These are phyloP conservation scores for Trachelus iudaicus DNA, from an alignment of 2,888 invertebrate species.

Conservation along the genomic window DNA sequence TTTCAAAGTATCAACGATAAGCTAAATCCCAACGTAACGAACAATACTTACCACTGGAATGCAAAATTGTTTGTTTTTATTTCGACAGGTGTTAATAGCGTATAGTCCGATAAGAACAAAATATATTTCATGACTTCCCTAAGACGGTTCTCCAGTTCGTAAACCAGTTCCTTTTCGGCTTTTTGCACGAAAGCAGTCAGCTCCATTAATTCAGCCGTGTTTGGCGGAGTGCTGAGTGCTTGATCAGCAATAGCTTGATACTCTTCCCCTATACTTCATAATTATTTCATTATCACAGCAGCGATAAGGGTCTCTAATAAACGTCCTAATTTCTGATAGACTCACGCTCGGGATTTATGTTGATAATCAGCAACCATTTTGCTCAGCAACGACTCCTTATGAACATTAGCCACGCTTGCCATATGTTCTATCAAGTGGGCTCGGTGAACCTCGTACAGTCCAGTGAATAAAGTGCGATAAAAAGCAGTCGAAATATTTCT, in stretches of 20 bases:
- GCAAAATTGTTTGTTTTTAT: conserved; percentile 89
- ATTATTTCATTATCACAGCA: background rate
- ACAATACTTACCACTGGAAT: conserved; percentile 77
- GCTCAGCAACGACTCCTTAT: conserved; percentile 77
- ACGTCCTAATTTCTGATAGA: conserved; percentile 25
- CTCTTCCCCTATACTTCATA: conserved; percentile 80
- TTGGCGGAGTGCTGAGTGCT: conserved; percentile 81
- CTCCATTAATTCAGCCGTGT: conserved; percentile 88
- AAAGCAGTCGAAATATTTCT: conserved; percentile 70
- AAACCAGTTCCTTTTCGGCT: conserved; percentile 77
- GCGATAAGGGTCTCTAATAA: background rate
- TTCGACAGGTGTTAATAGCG: conserved; percentile 82
- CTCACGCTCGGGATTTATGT: conserved; percentile 78
- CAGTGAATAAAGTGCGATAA: conserved; percentile 78
- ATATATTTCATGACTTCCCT: conserved; percentile 78
- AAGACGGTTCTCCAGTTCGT: conserved; percentile 82
- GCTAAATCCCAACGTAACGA: background rate
- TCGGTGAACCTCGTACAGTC: conserved; percentile 88
- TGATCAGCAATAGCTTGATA: conserved; percentile 84
- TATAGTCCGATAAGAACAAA: conserved; percentile 86
- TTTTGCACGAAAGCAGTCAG: conserved; percentile 81
- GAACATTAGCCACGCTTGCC: conserved; percentile 74
- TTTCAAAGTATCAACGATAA: background rate
- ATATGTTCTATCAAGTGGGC: conserved; percentile 80
- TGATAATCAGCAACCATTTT: conserved; percentile 87